Evolutionary conservation across 2,888 invertebrate species (phyloP).

Genomic region (Salticus scenicus): DNA sequence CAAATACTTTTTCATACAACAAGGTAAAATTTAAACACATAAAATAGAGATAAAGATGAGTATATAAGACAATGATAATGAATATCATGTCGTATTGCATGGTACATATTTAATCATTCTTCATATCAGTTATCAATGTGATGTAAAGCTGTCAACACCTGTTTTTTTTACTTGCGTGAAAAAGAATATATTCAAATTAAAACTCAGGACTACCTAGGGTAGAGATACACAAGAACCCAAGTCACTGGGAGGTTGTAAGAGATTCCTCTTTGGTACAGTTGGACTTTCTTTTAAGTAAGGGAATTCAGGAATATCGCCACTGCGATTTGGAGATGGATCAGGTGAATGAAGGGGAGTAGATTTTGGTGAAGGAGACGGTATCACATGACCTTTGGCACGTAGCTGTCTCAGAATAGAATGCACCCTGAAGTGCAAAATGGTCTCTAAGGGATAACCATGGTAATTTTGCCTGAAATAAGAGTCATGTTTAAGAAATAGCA

Average conservation of each 20-base stretch:
- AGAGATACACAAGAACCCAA: constrained; percentile 55
- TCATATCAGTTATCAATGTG: not conserved
- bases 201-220: constrained; percentile 7
- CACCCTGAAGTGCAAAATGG: constrained; percentile 90
- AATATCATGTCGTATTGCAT: too few species aligned
- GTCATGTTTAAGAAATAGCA: too few species aligned
- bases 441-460: constrained; percentile 90
- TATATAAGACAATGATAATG: not conserved
- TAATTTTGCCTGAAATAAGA: constrained; percentile 84
- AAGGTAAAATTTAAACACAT: too few species aligned
- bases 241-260: constrained; percentile 41
- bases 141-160: constrained; percentile 14
- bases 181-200: not conserved
- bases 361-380: constrained; percentile 53
- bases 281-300: constrained; percentile 60
- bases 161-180: not conserved
- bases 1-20: too few species aligned
- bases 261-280: constrained; percentile 32
- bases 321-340: constrained; percentile 55
- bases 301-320: constrained; percentile 48
- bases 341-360: constrained; percentile 54
- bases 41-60: not conserved
- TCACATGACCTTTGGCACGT: constrained; percentile 55
- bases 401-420: constrained; percentile 80
- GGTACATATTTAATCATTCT: too few species aligned